Percentiles rank a stretch among this genome's conserved stretches.
Conservation (phyloP, 2,113 vertebrate genomes). For the Cyphomyrus discorhynchus region DNA sequence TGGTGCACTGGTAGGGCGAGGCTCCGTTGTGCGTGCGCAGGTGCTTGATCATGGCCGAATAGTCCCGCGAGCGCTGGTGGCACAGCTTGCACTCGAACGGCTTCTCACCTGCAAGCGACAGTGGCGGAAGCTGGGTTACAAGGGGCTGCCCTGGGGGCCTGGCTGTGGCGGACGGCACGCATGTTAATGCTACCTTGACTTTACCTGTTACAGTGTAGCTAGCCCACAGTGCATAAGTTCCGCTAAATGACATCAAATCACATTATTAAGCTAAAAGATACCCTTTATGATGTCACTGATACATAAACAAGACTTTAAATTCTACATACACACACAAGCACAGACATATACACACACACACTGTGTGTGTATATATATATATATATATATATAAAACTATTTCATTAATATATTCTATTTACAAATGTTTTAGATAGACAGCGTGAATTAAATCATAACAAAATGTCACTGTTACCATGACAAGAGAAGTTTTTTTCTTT, state of each 20-base stretch:
- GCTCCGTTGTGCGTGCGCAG: slow-evolving; percentile 97
- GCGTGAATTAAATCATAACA: background rate
- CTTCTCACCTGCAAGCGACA: slow-evolving; percentile 77
- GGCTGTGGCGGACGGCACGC: background rate
- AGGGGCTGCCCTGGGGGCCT: background rate
- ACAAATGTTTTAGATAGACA: background rate
- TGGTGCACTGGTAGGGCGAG: slow-evolving; percentile 97
- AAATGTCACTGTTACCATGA: background rate
- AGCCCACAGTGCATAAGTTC: background rate
- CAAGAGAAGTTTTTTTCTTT: background rate
- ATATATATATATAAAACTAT: background rate
- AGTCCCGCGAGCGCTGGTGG: slow-evolving; percentile 97
- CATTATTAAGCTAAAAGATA: background rate
- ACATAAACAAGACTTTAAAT: background rate
- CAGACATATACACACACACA: too few relatives aligned
- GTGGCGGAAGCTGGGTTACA: background rate
- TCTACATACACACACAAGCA: background rate
- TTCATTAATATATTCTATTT: background rate
- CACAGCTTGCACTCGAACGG: slow-evolving; percentile 98
- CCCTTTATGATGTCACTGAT: background rate
- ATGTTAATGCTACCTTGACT: background rate
- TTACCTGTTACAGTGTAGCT: background rate
- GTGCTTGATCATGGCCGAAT: slow-evolving; percentile 99
- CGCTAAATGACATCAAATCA: background rate
- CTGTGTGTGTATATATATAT: too few relatives aligned